A percentile compares a stretch with the other conserved stretches of the same genome.
These are phyloP conservation scores for Hirundichthys speculiger DNA, from an alignment of 2,113 vertebrate species.

Conservation along the genomic window DNA sequence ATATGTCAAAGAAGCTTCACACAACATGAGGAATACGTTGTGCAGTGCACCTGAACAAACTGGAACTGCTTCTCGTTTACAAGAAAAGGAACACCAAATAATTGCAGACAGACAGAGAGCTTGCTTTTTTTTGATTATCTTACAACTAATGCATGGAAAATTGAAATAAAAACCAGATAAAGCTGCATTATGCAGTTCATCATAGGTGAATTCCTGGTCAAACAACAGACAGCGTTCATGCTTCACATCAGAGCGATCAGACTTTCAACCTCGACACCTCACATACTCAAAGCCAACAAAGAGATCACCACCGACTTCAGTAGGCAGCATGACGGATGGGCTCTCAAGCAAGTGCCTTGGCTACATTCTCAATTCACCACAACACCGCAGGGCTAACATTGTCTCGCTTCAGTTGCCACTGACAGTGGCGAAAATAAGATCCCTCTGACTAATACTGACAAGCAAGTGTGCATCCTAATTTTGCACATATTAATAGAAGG, in stretches of 20 bases:
- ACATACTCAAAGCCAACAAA: slow-evolving; percentile 44
- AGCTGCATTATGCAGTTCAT: not conserved
- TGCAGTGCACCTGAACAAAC: no score
- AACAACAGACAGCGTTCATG: slow-evolving; percentile 15
- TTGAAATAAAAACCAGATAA: slow-evolving; percentile 15
- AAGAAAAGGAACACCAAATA: no score
- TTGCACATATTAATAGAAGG: slow-evolving; percentile 1
- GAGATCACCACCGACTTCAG: slow-evolving; percentile 32
- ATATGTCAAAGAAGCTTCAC: no score
- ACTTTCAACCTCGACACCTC: slow-evolving; percentile 40
- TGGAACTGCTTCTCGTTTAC: no score
- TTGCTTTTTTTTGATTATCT: no score
- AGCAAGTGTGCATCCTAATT: not conserved
- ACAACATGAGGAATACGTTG: no score
- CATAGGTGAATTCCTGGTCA: slow-evolving; percentile 2
- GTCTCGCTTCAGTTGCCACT: slow-evolving; percentile 22
- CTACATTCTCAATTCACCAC: slow-evolving; percentile 22
- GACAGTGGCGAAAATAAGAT: slow-evolving; percentile 2
- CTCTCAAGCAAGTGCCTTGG: slow-evolving; percentile 36
- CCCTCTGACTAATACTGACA: slow-evolving; percentile 15
- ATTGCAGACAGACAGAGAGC: no score
- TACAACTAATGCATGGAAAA: not conserved
- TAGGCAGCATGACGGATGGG: slow-evolving; percentile 59
- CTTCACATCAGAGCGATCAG: slow-evolving; percentile 33
- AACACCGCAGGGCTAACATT: slow-evolving; percentile 2